Conservation (phyloP, 2,797 vertebrate genomes). For the Potorous gilbertii region DNA sequence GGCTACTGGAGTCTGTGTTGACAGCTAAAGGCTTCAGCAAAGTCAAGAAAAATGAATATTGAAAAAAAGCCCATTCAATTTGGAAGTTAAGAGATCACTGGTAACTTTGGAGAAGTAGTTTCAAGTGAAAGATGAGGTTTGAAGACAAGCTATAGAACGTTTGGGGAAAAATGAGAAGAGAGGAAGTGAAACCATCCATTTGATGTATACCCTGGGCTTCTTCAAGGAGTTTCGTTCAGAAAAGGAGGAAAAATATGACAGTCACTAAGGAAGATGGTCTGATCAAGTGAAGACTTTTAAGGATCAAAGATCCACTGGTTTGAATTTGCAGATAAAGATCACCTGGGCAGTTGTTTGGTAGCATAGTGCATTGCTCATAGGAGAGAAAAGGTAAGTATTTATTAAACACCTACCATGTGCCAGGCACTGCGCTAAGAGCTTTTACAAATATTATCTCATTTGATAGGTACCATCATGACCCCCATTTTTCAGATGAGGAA, state of each 20-base stretch:
- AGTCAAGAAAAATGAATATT: background rate
- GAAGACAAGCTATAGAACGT: background rate
- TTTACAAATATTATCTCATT: background rate
- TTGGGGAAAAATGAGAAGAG: background rate
- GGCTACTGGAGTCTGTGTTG: too few species aligned
- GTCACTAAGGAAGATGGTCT: background rate
- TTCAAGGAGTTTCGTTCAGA: background rate
- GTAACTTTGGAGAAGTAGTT: background rate
- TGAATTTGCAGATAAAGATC: background rate
- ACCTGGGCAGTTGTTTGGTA: background rate
- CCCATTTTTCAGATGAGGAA: background rate
- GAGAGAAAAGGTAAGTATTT: background rate
- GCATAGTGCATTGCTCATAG: background rate
- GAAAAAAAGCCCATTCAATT: background rate
- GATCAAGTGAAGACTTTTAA: background rate
- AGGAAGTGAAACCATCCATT: background rate
- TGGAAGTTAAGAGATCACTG: background rate
- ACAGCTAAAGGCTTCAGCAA: too few species aligned
- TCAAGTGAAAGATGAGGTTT: background rate
- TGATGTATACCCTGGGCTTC: background rate
- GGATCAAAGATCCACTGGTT: background rate
- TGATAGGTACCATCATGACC: background rate
- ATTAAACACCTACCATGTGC: background rate
- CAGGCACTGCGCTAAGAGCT: background rate
- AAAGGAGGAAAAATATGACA: background rate